Conservation (phyloP, 1,140 invertebrate species). For the Drosophila arawakana region DNA sequence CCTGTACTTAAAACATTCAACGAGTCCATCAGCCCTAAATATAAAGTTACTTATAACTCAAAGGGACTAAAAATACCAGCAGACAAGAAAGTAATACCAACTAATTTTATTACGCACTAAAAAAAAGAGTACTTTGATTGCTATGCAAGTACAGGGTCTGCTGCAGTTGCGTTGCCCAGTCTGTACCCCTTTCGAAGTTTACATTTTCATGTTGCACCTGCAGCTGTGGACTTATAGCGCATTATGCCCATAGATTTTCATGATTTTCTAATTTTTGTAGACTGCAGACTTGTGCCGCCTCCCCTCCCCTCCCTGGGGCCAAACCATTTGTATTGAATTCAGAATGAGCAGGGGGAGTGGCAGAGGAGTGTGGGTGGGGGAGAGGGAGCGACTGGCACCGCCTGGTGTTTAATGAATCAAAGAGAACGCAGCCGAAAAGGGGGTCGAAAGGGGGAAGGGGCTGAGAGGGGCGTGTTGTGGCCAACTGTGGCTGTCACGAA, state of each 20-base stretch:
- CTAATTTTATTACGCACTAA: too few species aligned
- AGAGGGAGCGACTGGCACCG: background rate
- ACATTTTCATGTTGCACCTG: conserved; percentile 71
- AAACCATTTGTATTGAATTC: conserved; percentile 28
- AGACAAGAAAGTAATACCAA: too few species aligned
- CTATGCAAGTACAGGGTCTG: too few species aligned
- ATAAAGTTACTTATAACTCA: too few species aligned
- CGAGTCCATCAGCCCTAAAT: too few species aligned
- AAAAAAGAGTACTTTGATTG: too few species aligned
- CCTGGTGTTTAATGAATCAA: conserved; percentile 68
- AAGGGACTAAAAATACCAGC: too few species aligned
- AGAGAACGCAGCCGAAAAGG: conserved; percentile 44
- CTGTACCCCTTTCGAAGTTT: conserved; percentile 46
- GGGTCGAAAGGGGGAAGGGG: background rate
- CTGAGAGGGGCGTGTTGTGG: conserved; percentile 11
- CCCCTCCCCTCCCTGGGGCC: background rate
- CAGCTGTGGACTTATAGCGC: conserved; percentile 70
- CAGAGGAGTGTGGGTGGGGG: background rate
- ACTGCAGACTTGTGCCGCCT: conserved; percentile 29
- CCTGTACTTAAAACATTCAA: background rate
- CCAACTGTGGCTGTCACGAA: conserved; percentile 74
- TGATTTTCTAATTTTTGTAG: conserved; percentile 72
- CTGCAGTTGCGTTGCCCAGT: background rate
- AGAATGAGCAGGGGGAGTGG: background rate
- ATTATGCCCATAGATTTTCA: conserved; percentile 66